Evolutionary conservation across 2,113 vertebrate genomes (phyloP).

Genomic region (Equus przewalskii): DNA sequence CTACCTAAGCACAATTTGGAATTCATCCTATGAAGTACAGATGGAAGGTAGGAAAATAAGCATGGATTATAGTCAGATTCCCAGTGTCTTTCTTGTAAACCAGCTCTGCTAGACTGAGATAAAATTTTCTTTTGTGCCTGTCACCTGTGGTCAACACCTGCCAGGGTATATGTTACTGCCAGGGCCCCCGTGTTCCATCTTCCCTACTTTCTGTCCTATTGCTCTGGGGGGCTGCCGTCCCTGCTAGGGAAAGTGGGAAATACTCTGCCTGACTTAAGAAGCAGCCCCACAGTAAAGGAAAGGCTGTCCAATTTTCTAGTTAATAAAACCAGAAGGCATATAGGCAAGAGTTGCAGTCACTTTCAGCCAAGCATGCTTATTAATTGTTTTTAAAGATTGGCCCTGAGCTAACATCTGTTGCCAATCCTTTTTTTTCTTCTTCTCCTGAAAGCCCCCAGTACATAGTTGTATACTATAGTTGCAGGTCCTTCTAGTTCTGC

Average conservation of each 20-base stretch:
- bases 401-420: too few relatives aligned
- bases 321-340: neutral
- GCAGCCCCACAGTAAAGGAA: fast-evolving
- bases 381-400: too few relatives aligned
- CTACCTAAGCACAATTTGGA: neutral
- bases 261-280: neutral
- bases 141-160: neutral
- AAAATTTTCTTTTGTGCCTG: neutral
- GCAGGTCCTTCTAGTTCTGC: too few relatives aligned
- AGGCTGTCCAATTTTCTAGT: neutral
- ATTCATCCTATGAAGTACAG: neutral
- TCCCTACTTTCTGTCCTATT: too few relatives aligned
- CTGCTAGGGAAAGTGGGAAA: fast-evolving
- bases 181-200: fast-evolving
- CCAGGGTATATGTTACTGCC: fast-evolving
- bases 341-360: neutral
- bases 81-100: neutral
- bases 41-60: neutral
- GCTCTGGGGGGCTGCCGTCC: fast-evolving
- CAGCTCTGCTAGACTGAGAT: neutral
- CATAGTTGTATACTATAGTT: too few relatives aligned
- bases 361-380: neutral
- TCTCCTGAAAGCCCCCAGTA: too few relatives aligned
- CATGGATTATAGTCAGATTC: neutral
- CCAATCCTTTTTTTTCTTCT: too few relatives aligned